Evolutionary conservation across 2,797 vertebrate species (phyloP), one percentile per base, ranked within the genome.

Genomic region (Sus cebifrons): DNA sequence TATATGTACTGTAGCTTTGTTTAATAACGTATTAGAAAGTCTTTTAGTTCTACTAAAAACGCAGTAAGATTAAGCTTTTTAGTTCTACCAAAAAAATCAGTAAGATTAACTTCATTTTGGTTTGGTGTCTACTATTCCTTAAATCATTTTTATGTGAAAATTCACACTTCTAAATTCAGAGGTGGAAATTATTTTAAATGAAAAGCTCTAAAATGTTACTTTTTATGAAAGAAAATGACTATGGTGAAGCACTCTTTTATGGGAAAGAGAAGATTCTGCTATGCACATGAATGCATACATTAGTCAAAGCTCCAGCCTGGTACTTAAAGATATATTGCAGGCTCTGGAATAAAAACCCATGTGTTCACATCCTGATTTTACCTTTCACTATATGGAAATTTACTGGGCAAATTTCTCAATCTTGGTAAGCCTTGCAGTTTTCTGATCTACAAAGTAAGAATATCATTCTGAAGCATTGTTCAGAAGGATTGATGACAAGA

Each of bases 211-310:
- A 65, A 91, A 60, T 44, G 70, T 92, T 89, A 92, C 40, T 75
- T 86, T 13, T 95, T 96, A 75, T 32, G 44, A 56, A 94, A 65
- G 36, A 95, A 96, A 94, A 36, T n/a, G 62, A 32, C 17, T n/a
- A 11, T 21, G 10, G 29, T 94, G 62, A 96, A 89, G 89, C 14
- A n/a, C 32, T 79, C 54, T 86, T 40, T 12, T 32, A 40, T 40
- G 36, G 44, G 40, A 91, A 92, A 94, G n/a, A 85, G 5, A 75
- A 29, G 18, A 90, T 54, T 71, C 54, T 94, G 40, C 77, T 60
- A 73, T 17, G 29, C 32, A 75, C 8, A 64, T 27, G 20, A 70
- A 74, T 27, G 15, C 23, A 70, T 3, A 36, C 49, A 67, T 67
- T 36, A 32, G 36, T 86, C 44, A 79, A n/a, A 86, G 29, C 13